These are phyloP conservation scores for Pristionchus japonicus DNA, from an alignment of 2,888 invertebrate genomes.

Conservation along the genomic window DNA sequence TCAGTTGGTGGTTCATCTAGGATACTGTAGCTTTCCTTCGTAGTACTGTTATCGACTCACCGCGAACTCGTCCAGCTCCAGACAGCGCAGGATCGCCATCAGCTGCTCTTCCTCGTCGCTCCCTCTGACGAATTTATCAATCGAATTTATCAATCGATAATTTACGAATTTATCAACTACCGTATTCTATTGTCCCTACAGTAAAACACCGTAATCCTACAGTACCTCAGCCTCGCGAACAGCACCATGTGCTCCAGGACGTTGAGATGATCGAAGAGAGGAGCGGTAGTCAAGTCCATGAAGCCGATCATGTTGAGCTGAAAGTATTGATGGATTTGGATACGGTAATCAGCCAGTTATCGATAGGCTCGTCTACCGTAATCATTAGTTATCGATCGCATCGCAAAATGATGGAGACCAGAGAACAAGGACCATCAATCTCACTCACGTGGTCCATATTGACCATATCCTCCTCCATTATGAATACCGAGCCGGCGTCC, in stretches of 20 bases:
- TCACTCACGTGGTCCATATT: constrained; percentile 17
- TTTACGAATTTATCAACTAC: no score
- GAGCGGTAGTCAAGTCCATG: constrained; percentile 36
- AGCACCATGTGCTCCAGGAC: background rate
- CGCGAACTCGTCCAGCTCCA: constrained; percentile 21
- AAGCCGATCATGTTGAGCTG: constrained; percentile 29
- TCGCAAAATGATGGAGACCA: background rate
- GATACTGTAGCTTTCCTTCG: no score
- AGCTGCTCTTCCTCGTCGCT: constrained; percentile 14
- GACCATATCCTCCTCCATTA: constrained; percentile 32
- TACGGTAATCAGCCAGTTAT: background rate
- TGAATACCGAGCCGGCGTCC: constrained; percentile 25
- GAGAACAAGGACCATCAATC: background rate
- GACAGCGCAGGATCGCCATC: background rate
- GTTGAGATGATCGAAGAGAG: constrained; percentile 10
- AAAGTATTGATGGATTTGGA: background rate
- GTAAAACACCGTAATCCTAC: background rate
- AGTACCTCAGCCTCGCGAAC: background rate
- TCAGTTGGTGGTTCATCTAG: no score
- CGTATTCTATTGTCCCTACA: background rate
- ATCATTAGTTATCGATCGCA: no score
- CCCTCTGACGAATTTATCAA: background rate
- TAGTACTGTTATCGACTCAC: background rate
- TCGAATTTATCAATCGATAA: background rate
- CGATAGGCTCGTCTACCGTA: no score